Percentiles rank a stretch among this genome's conserved stretches.
phyloP scores from a whole-genome alignment of 2,888 invertebrate species.

The Troides helena region DNA sequence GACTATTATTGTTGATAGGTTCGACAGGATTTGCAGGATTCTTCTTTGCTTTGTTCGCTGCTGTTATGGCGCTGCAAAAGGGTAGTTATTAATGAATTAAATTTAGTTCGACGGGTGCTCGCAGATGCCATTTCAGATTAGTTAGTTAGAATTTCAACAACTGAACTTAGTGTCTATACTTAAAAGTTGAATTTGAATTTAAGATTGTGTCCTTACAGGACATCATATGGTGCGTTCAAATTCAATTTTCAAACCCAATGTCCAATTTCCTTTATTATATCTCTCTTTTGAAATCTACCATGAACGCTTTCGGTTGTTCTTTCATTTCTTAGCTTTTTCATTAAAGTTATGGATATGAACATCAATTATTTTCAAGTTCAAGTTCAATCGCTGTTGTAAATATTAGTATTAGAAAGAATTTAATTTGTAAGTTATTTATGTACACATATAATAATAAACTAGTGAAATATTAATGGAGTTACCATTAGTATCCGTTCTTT shows the following conservation, averaged over 20 bases:
- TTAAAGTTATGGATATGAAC: background rate
- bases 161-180: constrained; percentile 35
- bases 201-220: background rate
- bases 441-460: constrained; percentile 33
- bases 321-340: constrained; percentile 7
- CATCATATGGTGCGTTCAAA: too few species aligned
- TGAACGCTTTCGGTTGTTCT: background rate
- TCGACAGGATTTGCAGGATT: constrained; percentile 91
- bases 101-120: constrained; percentile 55
- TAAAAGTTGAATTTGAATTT: constrained; percentile 30
- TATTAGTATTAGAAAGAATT: constrained; percentile 40
- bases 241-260: too few species aligned
- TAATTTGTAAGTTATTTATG: constrained; percentile 54
- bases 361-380: background rate
- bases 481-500: constrained; percentile 47
- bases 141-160: constrained; percentile 37
- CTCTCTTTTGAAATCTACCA: too few species aligned
- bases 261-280: too few species aligned
- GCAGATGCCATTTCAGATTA: constrained; percentile 65
- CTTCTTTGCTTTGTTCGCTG: constrained; percentile 92
- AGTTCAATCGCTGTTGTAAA: constrained; percentile 56
- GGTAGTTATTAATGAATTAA: constrained; percentile 59
- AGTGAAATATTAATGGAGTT: constrained; percentile 44
- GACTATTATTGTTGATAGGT: constrained; percentile 85
- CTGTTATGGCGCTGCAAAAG: constrained; percentile 87